Conservation (phyloP, 2,113 vertebrate genomes). For the Chaenogobius annularis region DNA sequence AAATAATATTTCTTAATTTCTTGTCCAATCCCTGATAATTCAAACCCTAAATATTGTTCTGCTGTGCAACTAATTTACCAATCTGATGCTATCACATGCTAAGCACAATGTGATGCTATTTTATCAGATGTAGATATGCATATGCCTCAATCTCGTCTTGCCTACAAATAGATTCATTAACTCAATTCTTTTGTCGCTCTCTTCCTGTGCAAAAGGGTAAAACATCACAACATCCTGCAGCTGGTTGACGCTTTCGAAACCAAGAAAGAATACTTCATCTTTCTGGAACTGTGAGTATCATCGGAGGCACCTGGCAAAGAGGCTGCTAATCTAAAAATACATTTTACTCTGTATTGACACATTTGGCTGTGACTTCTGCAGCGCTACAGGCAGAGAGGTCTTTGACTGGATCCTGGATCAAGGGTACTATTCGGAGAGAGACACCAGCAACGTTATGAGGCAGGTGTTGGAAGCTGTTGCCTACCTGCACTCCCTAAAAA, state of each 20-base stretch:
- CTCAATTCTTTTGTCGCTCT: not conserved
- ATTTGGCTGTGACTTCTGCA: conserved; percentile 53
- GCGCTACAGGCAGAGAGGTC: conserved; percentile 95
- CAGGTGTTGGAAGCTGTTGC: conserved; percentile 96
- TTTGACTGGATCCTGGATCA: conserved; percentile 99
- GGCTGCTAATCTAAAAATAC: not conserved
- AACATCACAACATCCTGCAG: conserved; percentile 97
- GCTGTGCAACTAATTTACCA: not conserved
- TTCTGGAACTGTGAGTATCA: conserved; percentile 94
- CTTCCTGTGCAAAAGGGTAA: conserved; percentile 81
- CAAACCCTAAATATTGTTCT: not conserved
- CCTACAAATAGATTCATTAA: conserved; percentile 13
- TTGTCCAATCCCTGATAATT: not conserved
- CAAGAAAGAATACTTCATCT: conserved; percentile 97
- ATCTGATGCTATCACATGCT: not conserved
- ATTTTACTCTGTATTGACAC: conserved; percentile 13
- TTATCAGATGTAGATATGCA: not conserved
- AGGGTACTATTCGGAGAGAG: conserved; percentile 95
- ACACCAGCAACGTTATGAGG: conserved; percentile 97
- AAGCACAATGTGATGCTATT: not conserved
- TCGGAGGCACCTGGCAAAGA: conserved; percentile 8
- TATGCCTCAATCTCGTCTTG: not conserved
- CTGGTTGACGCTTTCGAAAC: conserved; percentile 97
- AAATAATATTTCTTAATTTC: no score
- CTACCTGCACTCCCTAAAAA: conserved; percentile 95